Evolutionary conservation across 2,888 invertebrate genomes (phyloP).

Genomic region (Dione juno): DNA sequence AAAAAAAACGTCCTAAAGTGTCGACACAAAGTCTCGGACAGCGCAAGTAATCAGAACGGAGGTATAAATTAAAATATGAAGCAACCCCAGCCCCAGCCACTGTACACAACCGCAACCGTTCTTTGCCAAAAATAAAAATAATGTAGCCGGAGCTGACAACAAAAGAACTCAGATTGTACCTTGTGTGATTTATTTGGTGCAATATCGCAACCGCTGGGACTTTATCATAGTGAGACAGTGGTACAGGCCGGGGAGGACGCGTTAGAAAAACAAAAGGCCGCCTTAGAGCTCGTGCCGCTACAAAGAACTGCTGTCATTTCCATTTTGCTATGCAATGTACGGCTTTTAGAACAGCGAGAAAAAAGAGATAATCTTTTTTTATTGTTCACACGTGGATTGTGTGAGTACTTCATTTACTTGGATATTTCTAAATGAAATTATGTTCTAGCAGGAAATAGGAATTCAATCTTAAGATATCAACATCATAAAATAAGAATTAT

Average conservation of each 20-base stretch:
- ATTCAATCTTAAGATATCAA: too few species aligned
- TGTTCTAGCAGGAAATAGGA: too few species aligned
- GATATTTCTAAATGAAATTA: not conserved
- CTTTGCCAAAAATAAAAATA: slow-evolving; percentile 41
- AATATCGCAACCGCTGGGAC: slow-evolving; percentile 44
- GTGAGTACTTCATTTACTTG: slow-evolving; percentile 4
- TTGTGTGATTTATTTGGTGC: slow-evolving; percentile 47
- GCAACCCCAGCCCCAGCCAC: slow-evolving; percentile 23
- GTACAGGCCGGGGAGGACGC: slow-evolving; percentile 42
- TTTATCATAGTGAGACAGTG: slow-evolving; percentile 44
- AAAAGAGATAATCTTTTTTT: too few species aligned
- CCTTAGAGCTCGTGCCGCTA: slow-evolving; percentile 47
- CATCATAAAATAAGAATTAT: too few species aligned
- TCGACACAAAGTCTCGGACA: slow-evolving; percentile 21
- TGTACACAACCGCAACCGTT: slow-evolving; percentile 34
- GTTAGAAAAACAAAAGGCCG: slow-evolving; percentile 48
- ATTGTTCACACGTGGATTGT: not conserved
- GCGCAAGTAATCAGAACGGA: slow-evolving; percentile 20
- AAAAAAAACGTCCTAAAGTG: not conserved
- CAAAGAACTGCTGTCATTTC: slow-evolving; percentile 75
- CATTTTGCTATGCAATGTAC: slow-evolving; percentile 57
- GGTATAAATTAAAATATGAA: slow-evolving; percentile 39
- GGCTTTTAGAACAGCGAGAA: slow-evolving; percentile 34
- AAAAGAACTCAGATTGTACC: slow-evolving; percentile 45
- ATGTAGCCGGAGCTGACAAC: slow-evolving; percentile 44